Evolutionary conservation across 2,797 vertebrate species (phyloP), one percentile per base, ranked within the genome.

Genomic region (Etheostoma perlongum): DNA sequence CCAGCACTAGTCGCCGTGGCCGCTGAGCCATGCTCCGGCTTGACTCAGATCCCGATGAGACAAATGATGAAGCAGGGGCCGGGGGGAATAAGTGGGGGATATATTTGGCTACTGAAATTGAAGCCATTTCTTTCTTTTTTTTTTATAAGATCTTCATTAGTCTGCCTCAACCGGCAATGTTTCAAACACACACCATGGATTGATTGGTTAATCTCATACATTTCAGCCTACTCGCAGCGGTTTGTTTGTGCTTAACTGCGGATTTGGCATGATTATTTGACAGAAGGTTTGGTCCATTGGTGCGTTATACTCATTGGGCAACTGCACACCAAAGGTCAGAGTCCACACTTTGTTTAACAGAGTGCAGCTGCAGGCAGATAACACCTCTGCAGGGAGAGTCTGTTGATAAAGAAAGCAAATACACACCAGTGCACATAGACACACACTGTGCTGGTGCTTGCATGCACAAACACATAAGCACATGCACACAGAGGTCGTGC

Each of bases 211-310:
- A 76, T 78, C 67, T 77, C 49, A 47, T 46, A 70, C 62, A 36
- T 78, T 71, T 75, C 49, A 12, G 65, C 65, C 77, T 27, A 25
- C 53, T 85, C 40, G 53, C 84, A 69, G 48, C 27, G 8, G 42
- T 90, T 86, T 57, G 58, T 6, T 75, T 69, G 25, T 18, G 64
- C 59, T 86, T 82, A 70, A 60, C 52, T 16, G 48, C 10, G 27
- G 85, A 90, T 90, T 86, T 77, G 72, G 42, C 47, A 11, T 70
- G 86, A 84, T 88, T 84, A 88, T 89, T 86, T 75, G 81, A 83
- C 82, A 83, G 84, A 84, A 78, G 79, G 83, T 86, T 78, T 19
- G 18, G 78, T 72, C 85, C 55, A 23, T 67, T 33, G 2, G 16
- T 55, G 71, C 47, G 42, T 71, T 30, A 0, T 52, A 63, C 23